phyloP scores from a whole-genome alignment of 1,140 invertebrate species.

The Leptinotarsa texana region DNA sequence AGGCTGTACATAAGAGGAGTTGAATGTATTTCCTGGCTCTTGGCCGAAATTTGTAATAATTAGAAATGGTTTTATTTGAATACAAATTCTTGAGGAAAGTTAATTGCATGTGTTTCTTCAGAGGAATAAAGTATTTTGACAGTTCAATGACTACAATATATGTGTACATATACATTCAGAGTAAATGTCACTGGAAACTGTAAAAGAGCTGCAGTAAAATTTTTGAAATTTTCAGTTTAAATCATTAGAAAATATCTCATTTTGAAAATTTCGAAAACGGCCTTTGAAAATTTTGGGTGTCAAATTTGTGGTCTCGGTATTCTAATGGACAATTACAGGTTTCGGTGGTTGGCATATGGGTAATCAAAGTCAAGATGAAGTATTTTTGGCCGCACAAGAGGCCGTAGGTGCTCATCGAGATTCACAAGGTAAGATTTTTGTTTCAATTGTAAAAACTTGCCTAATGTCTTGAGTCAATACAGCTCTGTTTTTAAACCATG shows the following conservation, averaged over 20 bases:
- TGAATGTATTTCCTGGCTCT: too few species aligned
- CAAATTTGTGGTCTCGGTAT: not conserved
- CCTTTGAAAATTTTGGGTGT: not conserved
- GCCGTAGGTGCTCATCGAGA: conserved; percentile 72
- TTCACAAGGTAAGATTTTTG: conserved; percentile 73
- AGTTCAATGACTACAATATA: too few species aligned
- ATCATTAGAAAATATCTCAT: not conserved
- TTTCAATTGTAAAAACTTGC: conserved; percentile 49
- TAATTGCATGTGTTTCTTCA: too few species aligned
- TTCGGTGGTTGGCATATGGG: conserved; percentile 70
- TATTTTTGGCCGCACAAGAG: conserved; percentile 73
- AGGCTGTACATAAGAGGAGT: too few species aligned
- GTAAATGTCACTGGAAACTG: too few species aligned
- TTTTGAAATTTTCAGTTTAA: too few species aligned
- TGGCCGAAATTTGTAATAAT: too few species aligned
- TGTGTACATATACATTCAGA: too few species aligned
- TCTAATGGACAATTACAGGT: conserved; percentile 52
- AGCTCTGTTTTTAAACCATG: not conserved
- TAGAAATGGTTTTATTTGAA: too few species aligned
- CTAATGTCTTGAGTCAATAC: conserved; percentile 40
- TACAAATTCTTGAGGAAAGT: too few species aligned
- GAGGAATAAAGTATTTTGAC: too few species aligned
- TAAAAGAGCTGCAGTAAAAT: too few species aligned
- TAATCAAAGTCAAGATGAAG: conserved; percentile 71
- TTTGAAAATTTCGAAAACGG: conserved; percentile 1